Evolutionary conservation across 2,113 vertebrate genomes (phyloP), one percentile per base, ranked within the genome.

Genomic region (Rhagologus leucostigma): DNA sequence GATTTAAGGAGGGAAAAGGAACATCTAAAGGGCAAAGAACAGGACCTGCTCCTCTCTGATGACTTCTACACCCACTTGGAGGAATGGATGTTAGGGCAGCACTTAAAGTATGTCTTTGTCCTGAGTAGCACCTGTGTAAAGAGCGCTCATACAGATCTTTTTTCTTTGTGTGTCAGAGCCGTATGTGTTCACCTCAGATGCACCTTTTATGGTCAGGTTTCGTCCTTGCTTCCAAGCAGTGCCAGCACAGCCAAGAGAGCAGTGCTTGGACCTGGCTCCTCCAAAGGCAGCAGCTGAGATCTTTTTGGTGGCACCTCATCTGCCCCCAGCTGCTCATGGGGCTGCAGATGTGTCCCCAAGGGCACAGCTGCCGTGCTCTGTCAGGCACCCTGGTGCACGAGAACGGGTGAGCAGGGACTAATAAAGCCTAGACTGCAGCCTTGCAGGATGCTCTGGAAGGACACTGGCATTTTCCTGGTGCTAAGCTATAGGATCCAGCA

Each of bases 351-450:
- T 20, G 35, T 41, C 29, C 35, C 23, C 4, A 9, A 26, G 59
- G 29, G 7, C 2, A 7, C 37, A 52, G 47, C 23, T 46, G 32
- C 47, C 4, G 4, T 7, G 30, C 8, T 64, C 8, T 64, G 26
- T 30, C 27, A 29, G 37, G 27, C 35, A 49, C 9, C 37, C 10
- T 20, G 20, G 20, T 21, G n/a, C 1, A 0, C 0, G 0, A 56
- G 12, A 78, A 22, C 17, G 0, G 0, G 13, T 30, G 19, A 81
- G 15, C 14, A 16, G 2, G 26, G 24, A 2, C 32, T 12, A 7
- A 30, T 23, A 59, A 64, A 27, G 7, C 35, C 11, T 6, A 4
- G 22, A 10, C 8, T 26, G 17, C 24, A 60, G 56, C 62, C 44
- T 52, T 49, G 22, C 27, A 44, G 0, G 3, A 5, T 30, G 42